A percentile compares a stretch with the other conserved stretches of the same genome.
These are phyloP conservation scores for Poecilia picta DNA, from an alignment of 2,797 vertebrate genomes.

Conservation along the genomic window DNA sequence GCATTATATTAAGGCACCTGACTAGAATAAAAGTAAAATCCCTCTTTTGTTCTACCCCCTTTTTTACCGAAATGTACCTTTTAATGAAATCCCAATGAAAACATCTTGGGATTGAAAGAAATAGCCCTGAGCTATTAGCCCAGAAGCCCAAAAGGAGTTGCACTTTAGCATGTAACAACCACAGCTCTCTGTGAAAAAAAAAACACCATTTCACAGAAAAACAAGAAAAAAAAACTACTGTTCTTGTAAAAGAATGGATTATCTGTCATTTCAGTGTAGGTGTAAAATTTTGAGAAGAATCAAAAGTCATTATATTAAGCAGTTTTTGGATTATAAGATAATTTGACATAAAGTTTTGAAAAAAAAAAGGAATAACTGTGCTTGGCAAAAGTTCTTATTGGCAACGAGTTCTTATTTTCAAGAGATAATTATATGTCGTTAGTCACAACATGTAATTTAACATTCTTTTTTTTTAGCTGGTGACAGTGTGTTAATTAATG, in stretches of 20 bases:
- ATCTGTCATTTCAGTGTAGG: not conserved
- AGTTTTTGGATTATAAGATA: not conserved
- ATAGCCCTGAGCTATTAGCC: slow-evolving; percentile 37
- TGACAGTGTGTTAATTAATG: slow-evolving; percentile 2
- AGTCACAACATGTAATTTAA: not conserved
- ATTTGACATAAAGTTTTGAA: not conserved
- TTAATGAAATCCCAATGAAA: slow-evolving; percentile 34
- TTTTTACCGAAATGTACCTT: slow-evolving; percentile 26
- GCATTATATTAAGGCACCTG: slow-evolving; percentile 34
- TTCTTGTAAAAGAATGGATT: not conserved
- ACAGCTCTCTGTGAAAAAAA: slow-evolving; percentile 22
- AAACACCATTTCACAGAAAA: slow-evolving; percentile 11
- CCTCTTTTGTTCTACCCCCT: slow-evolving; percentile 19
- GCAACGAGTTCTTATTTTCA: not conserved
- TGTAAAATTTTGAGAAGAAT: slow-evolving; percentile 3
- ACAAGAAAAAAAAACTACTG: slow-evolving; percentile 7
- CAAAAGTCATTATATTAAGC: not conserved
- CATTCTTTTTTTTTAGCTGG: not conserved
- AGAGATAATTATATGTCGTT: not conserved
- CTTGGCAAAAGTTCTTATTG: not conserved
- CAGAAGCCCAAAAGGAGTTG: slow-evolving; percentile 25
- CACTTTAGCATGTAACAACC: slow-evolving; percentile 26
- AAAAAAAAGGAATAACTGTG: not conserved
- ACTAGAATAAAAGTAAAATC: slow-evolving; percentile 26
- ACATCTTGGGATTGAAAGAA: slow-evolving; percentile 30